Evolutionary conservation across 2,888 invertebrate species (phyloP), one percentile per base, ranked within the genome.

Genomic region (Spicauda simplicius): DNA sequence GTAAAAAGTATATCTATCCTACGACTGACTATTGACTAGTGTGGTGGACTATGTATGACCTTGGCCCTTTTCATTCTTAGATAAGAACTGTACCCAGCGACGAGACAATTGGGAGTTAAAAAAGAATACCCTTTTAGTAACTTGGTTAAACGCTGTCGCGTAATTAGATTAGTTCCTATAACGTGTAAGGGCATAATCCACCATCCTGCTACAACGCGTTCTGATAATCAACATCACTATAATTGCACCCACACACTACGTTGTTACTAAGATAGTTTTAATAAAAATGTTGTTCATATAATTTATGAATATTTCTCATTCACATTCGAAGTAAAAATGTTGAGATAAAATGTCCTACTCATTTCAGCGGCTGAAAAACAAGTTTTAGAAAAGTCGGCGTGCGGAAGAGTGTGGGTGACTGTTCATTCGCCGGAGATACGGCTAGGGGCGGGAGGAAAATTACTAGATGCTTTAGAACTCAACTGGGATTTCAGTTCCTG

Each of bases 401-500:
- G 93, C 70, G 93, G 93, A 16, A 77, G 87, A 60, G 88, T 93
- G 48, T 93, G 91, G 91, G 74, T 93, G 69, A 93, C 93, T 0
- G 84, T 93, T 1, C 92, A 90, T 71, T 91, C 93, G 0, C 89
- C 90, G 0, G 84, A 83, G 11, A 78, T 88, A 59, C 78, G 76
- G 6, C 66, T 81, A 56, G 73, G 77, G 0, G 72, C 74, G 12
- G 74, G 73, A 12, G 73, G 72, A 6, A 78, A 70, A 20, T 71
- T 93, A 14, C 73, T 82, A 1, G 91, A 93, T 71, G 91, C 89
- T 0, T 62, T 93, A 54, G 93, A 93, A 72, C 86, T 93, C 53
- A 93, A 93, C 76, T 93, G 93, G 93, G 90, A 93, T 76, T 90
- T 93, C 76, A 83, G 74, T 45, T 84, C 84, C 12, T 93, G 93